Conservation (phyloP, 2,888 invertebrate genomes). For the Drosophila eohydei region DNA sequence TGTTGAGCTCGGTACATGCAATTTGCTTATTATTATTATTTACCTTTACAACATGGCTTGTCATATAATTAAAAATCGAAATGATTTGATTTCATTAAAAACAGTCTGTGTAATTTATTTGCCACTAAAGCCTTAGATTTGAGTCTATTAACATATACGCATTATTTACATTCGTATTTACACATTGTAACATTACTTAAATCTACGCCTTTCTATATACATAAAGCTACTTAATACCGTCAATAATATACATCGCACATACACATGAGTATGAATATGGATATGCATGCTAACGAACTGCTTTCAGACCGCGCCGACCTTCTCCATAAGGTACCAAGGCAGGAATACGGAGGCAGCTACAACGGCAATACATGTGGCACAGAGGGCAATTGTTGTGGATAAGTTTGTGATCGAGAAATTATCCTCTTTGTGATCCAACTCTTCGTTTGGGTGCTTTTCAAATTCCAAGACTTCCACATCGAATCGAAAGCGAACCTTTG, state of each 20-base stretch:
- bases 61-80: slow-evolving; percentile 34
- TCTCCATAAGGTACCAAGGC: slow-evolving; percentile 85
- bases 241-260: slow-evolving; percentile 39
- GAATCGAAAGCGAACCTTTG: slow-evolving; percentile 85
- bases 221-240: slow-evolving; percentile 71
- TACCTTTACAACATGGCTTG: neutral
- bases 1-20: neutral
- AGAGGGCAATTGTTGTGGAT: slow-evolving; percentile 81
- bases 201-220: slow-evolving; percentile 58
- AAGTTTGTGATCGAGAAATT: slow-evolving; percentile 75
- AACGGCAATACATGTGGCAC: slow-evolving; percentile 84
- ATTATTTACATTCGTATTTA: slow-evolving; percentile 54
- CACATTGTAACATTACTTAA: slow-evolving; percentile 37
- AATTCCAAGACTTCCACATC: slow-evolving; percentile 85
- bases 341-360: slow-evolving; percentile 83
- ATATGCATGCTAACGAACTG: neutral
- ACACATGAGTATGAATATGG: slow-evolving; percentile 6
- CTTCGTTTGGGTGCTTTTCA: slow-evolving; percentile 84
- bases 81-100: slow-evolving; percentile 26
- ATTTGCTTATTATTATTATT: neutral
- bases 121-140: slow-evolving; percentile 33
- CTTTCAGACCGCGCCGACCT: slow-evolving; percentile 58
- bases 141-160: slow-evolving; percentile 37
- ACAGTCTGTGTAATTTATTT: slow-evolving; percentile 48
- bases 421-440: slow-evolving; percentile 68